Base-by-base conservation (phyloP, 2,888 invertebrate species). In the Drosophila pegasa region DNA sequence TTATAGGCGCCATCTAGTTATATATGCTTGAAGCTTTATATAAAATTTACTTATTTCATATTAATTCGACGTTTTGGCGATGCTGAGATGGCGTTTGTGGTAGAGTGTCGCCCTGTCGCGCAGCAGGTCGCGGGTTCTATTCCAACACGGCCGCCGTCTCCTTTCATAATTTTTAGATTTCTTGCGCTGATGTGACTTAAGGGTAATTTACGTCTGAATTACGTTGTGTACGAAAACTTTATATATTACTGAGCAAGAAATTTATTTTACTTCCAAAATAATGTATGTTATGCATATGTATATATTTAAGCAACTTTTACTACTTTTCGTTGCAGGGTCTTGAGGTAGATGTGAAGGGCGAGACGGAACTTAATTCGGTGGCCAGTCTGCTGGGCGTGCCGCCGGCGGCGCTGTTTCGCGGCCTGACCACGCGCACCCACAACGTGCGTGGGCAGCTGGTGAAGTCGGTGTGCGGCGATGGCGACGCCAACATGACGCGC, bases 401-500 rank as follows among this genome's bases (percentile, higher is more conserved):
- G 3, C 91, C 93, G 16, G 91, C 92, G 6, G 92, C 92, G 0
- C 83, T 92, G n/a, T 92, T 92, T 48, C 94, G 97, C 66, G 98
- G 97, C 0, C 94, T 98, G 22, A 97, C 97, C 20, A 95, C 96
- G 2, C 94, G 97, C 69, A 96, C 97, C 0, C 95, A 96, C 90
- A 96, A 95, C 87, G 95, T 96, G 16, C 93, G 96, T 57, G 96
- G 96, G 16, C 95, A 96, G 90, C 93, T 97, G 65, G 95, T 97
- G 38, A 96, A 96, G 91, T 96, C 96, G 6, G 94, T 96, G 57
- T 96, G 96, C 90, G 96, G 97, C 90, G 95, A 96, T n/a, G 95
- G 96, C 82, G 95, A 96, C 94, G 97, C 97, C 12, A 96, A 97
- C 89, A 95, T 95, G 94, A 96, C 96, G n/a, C 94, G 98, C 80